A percentile compares a stretch with the other conserved stretches of the same genome.
Evolutionary conservation across 2,888 invertebrate genomes (phyloP).

Genomic region (Drosophila percnosoma): DNA sequence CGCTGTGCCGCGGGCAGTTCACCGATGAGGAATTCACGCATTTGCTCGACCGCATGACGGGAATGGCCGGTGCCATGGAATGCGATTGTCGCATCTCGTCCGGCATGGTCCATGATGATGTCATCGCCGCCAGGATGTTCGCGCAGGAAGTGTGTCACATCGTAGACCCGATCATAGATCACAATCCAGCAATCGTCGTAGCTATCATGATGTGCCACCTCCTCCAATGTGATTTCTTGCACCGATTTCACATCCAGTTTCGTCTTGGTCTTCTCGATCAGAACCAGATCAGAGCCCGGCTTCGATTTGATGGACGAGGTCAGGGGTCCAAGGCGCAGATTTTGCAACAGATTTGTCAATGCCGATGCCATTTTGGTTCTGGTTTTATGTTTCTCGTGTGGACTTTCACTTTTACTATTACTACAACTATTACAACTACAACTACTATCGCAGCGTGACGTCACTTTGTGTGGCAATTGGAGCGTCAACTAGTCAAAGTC

Average conservation of each 20-base stretch:
- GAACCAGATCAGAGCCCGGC: conserved; percentile 21
- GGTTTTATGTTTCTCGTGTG: conserved; percentile 14
- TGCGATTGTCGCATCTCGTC: conserved; percentile 92
- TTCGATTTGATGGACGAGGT: conserved; percentile 31
- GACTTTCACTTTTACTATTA: conserved; percentile 64
- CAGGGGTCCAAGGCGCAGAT: conserved; percentile 68
- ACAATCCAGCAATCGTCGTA: conserved; percentile 92
- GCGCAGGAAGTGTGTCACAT: conserved; percentile 90
- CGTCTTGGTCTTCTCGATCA: conserved; percentile 38
- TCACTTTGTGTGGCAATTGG: conserved; percentile 45
- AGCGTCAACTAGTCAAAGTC: conserved; percentile 31
- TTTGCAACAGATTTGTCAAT: conserved; percentile 75
- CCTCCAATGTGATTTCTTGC: conserved; percentile 88
- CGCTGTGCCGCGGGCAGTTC: conserved; percentile 90
- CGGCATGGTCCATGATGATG: conserved; percentile 93
- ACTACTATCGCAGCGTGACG: conserved; percentile 36
- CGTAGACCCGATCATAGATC: conserved; percentile 94
- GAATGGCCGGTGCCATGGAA: conserved; percentile 93
- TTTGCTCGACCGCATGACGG: conserved; percentile 87
- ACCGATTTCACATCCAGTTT: conserved; percentile 47
- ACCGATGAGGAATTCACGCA: conserved; percentile 91
- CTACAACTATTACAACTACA: neutral
- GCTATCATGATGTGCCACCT: conserved; percentile 91
- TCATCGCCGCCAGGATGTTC: conserved; percentile 94
- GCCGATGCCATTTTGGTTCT: conserved; percentile 71